Conservation (phyloP, 2,888 invertebrate species). For the Nemoura dubitans region DNA sequence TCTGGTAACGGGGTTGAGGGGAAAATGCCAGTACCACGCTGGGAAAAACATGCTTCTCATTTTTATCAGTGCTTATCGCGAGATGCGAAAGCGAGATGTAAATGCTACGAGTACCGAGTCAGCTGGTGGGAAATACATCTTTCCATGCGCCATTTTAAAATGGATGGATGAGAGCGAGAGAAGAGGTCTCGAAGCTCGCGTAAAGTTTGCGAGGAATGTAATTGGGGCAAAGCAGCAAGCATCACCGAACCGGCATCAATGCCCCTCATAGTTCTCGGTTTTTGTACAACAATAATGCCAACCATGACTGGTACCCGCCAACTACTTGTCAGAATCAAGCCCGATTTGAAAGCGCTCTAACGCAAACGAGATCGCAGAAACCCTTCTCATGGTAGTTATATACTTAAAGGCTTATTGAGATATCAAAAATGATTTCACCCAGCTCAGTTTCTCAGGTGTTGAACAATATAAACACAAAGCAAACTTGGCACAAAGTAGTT, state of each 20-base stretch:
- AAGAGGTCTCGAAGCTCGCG: not conserved
- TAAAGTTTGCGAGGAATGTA: not conserved
- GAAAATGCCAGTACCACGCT: not conserved
- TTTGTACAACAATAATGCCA: not conserved
- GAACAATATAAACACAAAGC: not conserved
- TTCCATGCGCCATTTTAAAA: not conserved
- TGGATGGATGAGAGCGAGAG: not conserved
- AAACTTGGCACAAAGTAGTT: not conserved
- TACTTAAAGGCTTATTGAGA: not conserved
- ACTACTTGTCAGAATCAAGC: conserved; percentile 12
- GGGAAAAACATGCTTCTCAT: not conserved
- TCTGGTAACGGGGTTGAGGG: not conserved
- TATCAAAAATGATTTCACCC: not conserved
- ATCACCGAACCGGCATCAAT: not conserved
- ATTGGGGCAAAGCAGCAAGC: not conserved
- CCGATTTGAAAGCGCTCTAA: not conserved
- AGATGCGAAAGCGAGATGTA: not conserved
- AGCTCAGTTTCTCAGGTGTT: not conserved
- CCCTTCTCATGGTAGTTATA: not conserved
- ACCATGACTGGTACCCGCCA: not conserved
- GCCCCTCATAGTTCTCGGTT: not conserved
- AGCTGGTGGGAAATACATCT: not conserved
- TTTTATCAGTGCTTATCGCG: not conserved
- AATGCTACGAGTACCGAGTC: not conserved
- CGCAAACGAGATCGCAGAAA: not conserved